A percentile compares a stretch with the other conserved stretches of the same genome.
Conservation (phyloP, 1,140 invertebrate genomes). For the Brachionus rotundiformis region DNA sequence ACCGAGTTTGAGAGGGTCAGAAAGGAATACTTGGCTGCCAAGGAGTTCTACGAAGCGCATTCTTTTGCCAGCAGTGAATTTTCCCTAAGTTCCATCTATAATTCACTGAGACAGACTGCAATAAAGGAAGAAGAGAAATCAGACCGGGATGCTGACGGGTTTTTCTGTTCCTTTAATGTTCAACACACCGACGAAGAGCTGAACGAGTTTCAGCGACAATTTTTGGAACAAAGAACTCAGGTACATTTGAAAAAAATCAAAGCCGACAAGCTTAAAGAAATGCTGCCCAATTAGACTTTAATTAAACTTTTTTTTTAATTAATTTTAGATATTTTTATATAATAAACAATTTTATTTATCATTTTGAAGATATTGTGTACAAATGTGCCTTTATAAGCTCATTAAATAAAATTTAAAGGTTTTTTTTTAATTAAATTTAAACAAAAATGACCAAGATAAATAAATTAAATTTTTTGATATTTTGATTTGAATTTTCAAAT, state of each 20-base stretch:
- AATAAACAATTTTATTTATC: background rate
- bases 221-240: slow-evolving; percentile 41
- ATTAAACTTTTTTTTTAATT: slow-evolving; percentile 34
- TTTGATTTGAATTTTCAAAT: too few relatives aligned
- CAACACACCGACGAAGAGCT: slow-evolving; percentile 46
- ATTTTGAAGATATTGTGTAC: background rate
- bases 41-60: slow-evolving; percentile 10
- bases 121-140: slow-evolving; percentile 8
- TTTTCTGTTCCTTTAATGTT: slow-evolving; percentile 38
- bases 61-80: background rate
- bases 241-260: slow-evolving; percentile 40
- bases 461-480: too few relatives aligned
- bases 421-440: background rate
- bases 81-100: slow-evolving; percentile 27
- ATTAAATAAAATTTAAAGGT: background rate
- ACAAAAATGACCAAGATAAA: background rate
- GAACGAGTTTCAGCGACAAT: background rate
- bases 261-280: slow-evolving; percentile 45
- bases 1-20: slow-evolving; percentile 21
- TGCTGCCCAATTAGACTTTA: slow-evolving; percentile 2
- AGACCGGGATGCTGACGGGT: background rate
- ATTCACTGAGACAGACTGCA: background rate
- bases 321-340: background rate
- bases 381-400: slow-evolving; percentile 49
- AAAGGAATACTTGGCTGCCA: background rate